phyloP scores from a whole-genome alignment of 2,113 vertebrate genomes.

The Cranoglanis bouderius region DNA sequence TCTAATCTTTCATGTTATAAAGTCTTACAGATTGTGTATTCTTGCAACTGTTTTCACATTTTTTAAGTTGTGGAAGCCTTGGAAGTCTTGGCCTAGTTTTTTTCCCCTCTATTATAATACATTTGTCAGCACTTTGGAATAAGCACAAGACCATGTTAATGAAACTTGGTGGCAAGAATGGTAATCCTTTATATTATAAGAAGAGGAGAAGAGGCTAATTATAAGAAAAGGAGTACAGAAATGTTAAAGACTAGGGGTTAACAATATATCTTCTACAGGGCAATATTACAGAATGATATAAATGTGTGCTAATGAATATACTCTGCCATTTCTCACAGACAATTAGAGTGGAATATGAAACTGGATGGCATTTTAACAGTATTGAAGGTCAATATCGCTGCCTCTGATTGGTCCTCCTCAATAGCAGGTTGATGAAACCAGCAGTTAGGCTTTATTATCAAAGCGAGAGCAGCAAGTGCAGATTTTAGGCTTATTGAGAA shows the following conservation, averaged over 20 bases:
- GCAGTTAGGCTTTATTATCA: slow-evolving; percentile 8
- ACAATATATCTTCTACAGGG: neutral
- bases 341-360: slow-evolving; percentile 31
- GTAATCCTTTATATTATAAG: too few relatives aligned
- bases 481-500: slow-evolving; percentile 26
- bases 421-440: slow-evolving; percentile 31
- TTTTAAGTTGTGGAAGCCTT: neutral
- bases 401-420: neutral
- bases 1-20: neutral
- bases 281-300: neutral
- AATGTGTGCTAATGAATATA: neutral
- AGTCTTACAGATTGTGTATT: neutral
- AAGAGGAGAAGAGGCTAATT: neutral
- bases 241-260: slow-evolving; percentile 8
- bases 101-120: neutral
- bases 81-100: neutral
- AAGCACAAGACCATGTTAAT: neutral
- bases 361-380: slow-evolving; percentile 27
- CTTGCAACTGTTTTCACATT: neutral
- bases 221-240: neutral
- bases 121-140: neutral
- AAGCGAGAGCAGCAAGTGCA: neutral
- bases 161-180: too few relatives aligned
- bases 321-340: slow-evolving; percentile 12
- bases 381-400: slow-evolving; percentile 27